Evolutionary conservation across 2,888 invertebrate genomes (phyloP).

Genomic region (Macaria liturata): DNA sequence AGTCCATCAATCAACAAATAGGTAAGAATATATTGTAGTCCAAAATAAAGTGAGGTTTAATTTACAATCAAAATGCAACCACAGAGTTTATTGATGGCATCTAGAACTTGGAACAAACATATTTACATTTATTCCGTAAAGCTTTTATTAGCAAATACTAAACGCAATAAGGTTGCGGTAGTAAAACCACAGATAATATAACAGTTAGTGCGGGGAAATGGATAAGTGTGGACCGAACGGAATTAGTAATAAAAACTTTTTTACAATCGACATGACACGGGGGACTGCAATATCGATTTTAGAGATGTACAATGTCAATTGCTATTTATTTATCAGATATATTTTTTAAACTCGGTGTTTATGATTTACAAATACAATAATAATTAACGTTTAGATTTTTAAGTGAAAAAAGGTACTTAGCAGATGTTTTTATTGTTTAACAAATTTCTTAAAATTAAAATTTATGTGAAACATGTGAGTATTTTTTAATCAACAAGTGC

Average conservation of each 20-base stretch:
- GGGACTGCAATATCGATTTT: slow-evolving; percentile 37
- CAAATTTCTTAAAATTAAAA: too few relatives aligned
- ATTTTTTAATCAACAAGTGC: too few relatives aligned
- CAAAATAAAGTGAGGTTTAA: slow-evolving; percentile 11
- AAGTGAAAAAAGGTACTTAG: too few relatives aligned
- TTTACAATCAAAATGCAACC: slow-evolving; percentile 44
- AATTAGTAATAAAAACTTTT: slow-evolving; percentile 81
- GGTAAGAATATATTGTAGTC: not conserved
- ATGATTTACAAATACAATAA: too few relatives aligned
- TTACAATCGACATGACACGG: slow-evolving; percentile 63
- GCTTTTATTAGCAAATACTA: not conserved
- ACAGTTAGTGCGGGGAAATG: slow-evolving; percentile 46
- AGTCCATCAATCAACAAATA: too few relatives aligned
- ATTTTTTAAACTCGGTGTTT: too few relatives aligned
- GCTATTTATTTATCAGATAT: too few relatives aligned
- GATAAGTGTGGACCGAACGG: slow-evolving; percentile 48
- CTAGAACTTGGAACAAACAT: slow-evolving; percentile 29
- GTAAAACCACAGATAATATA: slow-evolving; percentile 15
- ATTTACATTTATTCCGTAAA: not conserved
- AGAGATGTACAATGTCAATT: slow-evolving; percentile 28
- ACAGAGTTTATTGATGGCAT: slow-evolving; percentile 21
- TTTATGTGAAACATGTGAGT: too few relatives aligned
- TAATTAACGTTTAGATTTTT: too few relatives aligned
- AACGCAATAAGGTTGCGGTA: not conserved
- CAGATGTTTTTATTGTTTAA: too few relatives aligned